These are phyloP conservation scores for Ciconia boyciana DNA, from an alignment of 2,113 vertebrate genomes.

Conservation along the genomic window DNA sequence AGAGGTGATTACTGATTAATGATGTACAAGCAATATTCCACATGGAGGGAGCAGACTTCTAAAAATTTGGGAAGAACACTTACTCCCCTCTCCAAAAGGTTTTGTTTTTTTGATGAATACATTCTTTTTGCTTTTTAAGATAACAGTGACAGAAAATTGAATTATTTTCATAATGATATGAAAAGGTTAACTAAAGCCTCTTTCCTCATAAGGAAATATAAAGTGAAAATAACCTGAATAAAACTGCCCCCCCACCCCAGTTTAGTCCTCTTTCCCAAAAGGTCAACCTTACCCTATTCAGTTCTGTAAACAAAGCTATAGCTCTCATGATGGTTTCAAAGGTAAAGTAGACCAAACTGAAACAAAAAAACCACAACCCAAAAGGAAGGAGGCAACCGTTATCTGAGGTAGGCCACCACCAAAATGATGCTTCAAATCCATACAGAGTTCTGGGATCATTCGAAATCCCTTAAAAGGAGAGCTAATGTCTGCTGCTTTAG, in stretches of 20 bases:
- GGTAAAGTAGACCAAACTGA: neutral
- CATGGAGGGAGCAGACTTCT: neutral
- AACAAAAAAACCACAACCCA: neutral
- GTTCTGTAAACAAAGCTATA: constrained; percentile 65
- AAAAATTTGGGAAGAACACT: neutral
- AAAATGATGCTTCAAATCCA: constrained; percentile 34
- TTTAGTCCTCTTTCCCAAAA: neutral
- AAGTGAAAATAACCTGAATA: constrained; percentile 64
- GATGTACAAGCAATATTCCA: neutral
- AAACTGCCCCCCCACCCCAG: neutral
- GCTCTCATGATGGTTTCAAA: constrained; percentile 44
- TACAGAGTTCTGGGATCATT: neutral
- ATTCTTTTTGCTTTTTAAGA: constrained; percentile 40
- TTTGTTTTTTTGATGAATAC: neutral
- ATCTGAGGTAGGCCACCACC: constrained; percentile 74
- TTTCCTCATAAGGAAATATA: neutral
- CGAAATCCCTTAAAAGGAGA: constrained; percentile 12
- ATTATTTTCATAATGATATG: constrained; percentile 7
- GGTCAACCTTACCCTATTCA: constrained; percentile 1
- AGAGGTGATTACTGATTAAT: neutral
- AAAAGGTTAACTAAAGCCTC: neutral
- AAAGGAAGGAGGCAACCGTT: constrained; percentile 48
- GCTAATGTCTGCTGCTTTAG: neutral
- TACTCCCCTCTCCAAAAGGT: neutral
- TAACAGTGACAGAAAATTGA: neutral